These are phyloP conservation scores for Nephrocerus scutellatus DNA, from an alignment of 2,888 invertebrate genomes.

Conservation along the genomic window DNA sequence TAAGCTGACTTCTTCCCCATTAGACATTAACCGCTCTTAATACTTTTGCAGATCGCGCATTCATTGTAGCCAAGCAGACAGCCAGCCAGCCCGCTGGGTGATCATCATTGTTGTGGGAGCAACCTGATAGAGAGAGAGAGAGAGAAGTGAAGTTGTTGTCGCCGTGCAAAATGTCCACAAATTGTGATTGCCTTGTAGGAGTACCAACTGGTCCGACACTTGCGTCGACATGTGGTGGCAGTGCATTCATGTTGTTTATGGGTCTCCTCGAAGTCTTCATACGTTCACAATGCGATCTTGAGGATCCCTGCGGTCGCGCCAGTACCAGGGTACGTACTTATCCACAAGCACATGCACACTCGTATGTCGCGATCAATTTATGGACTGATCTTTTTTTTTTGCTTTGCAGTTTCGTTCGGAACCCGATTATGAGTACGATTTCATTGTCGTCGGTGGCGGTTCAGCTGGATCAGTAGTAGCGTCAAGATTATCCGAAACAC, in stretches of 20 bases:
- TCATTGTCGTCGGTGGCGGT: conserved; percentile 47
- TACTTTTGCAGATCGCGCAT: too few relatives aligned
- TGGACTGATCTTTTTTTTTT: not conserved
- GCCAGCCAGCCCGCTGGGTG: too few relatives aligned
- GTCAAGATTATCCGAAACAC: conserved; percentile 45
- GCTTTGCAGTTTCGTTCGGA: conserved; percentile 42
- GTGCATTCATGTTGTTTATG: conserved; percentile 84
- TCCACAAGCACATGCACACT: not conserved
- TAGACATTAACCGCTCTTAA: too few relatives aligned
- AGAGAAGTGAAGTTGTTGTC: conserved; percentile 2
- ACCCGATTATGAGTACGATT: conserved; percentile 47
- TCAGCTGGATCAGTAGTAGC: conserved; percentile 47
- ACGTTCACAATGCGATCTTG: conserved; percentile 77
- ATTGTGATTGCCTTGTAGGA: conserved; percentile 75
- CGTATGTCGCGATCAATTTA: not conserved
- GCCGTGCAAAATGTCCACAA: too few relatives aligned
- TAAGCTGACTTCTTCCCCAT: too few relatives aligned
- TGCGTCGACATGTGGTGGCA: conserved; percentile 76
- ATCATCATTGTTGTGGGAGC: too few relatives aligned
- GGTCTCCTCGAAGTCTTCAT: conserved; percentile 79
- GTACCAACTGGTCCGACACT: conserved; percentile 74
- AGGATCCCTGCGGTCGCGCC: conserved; percentile 77
- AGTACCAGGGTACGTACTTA: conserved; percentile 47
- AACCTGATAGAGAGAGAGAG: too few relatives aligned
- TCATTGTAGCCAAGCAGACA: too few relatives aligned